Base-by-base conservation (phyloP, 2,797 vertebrate genomes). In the Cheirogaleus major region DNA sequence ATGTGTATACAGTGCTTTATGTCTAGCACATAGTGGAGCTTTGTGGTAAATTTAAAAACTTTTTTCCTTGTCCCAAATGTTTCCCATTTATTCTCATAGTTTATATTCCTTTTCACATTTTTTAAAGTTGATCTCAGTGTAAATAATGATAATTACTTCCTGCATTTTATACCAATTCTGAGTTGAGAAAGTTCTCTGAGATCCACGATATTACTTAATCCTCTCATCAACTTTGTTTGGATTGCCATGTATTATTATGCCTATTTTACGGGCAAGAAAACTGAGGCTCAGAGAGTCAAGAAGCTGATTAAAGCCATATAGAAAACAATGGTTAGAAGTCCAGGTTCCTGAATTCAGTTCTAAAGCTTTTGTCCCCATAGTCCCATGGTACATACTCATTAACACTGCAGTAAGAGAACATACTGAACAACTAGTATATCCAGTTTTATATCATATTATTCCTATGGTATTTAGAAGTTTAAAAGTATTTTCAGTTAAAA, bases 121-220 rank as follows among this genome's bases (percentile, higher is more conserved):
- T 83, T 88, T 18, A 48, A 52, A 80, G 43, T 38, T 75, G 50
- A 50, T 27, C 11, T 90, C 52, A 69, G 4, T 45, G 17, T 80
- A 84, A 86, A 69, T 35, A 91, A 69, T 79, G 48, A 35, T 73
- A 65, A 82, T 67, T 82, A 83, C 79, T 86, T 75, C 27, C 50
- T 91, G 57, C 1, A 59, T 43, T 48, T 73, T 52, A 59, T 18
- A 35, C 17, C 32, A 92, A 27, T 43, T 61, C 72, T 57, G 18
- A 52, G 57, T 41, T 72, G 27, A 72, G 7, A 57, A 84, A 57
- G 48, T 52, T 7, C 52, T 95, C 18, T 70, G 55, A 87, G 45
- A 84, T 8, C 45, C 20, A 9, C 13, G 32, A 3, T 43, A 48
- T 55, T 73, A 73, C 17, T 91, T 73, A 55, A 93, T 89, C 57